These are phyloP conservation scores for Deroptyus accipitrinus DNA, from an alignment of 2,113 vertebrate genomes.

Conservation along the genomic window DNA sequence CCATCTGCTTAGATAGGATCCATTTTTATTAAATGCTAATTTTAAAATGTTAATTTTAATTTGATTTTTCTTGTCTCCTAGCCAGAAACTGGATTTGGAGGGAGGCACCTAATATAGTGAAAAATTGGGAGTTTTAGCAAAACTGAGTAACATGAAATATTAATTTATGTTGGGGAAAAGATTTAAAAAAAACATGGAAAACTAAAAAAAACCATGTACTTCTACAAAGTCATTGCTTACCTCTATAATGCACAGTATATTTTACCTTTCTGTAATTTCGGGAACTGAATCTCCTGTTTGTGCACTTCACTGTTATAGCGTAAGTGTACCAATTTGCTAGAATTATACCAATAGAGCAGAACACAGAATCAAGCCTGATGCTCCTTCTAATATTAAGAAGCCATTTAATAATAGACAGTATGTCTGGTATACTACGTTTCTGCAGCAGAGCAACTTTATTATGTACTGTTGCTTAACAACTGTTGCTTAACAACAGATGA, in stretches of 20 bases:
- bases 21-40: constrained; percentile 59
- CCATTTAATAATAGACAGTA: constrained; percentile 41
- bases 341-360: not conserved
- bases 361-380: not conserved
- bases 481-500: constrained; percentile 68
- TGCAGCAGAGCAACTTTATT: constrained; percentile 47
- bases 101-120: not conserved
- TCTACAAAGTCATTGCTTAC: not conserved
- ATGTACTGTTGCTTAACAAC: constrained; percentile 66
- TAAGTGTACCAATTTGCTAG: not conserved
- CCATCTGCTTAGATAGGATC: constrained; percentile 33
- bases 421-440: not conserved
- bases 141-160: not conserved
- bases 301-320: not conserved
- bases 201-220: fast-evolving
- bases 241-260: not conserved
- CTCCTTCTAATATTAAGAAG: constrained; percentile 24
- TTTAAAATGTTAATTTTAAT: constrained; percentile 48
- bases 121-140: not conserved
- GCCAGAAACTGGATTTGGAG: not conserved
- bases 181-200: not conserved
- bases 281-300: not conserved
- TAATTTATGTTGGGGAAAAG: not conserved
- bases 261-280: not conserved
- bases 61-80: not conserved